These are phyloP conservation scores for Chelonus formosanus DNA, from an alignment of 2,888 invertebrate species.

Conservation along the genomic window DNA sequence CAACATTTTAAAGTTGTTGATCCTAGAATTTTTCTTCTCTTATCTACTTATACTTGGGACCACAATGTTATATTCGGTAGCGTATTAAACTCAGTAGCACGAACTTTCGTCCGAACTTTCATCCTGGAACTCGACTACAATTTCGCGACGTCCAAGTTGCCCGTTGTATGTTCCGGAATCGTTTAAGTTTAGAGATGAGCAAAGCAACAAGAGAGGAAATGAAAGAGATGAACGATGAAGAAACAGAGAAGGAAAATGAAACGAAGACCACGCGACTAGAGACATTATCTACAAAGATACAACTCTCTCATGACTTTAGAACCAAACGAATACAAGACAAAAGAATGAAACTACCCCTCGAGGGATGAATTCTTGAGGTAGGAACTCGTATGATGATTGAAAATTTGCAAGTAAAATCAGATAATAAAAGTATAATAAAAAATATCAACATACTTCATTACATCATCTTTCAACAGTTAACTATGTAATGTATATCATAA, in stretches of 20 bases:
- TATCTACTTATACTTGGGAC: constrained; percentile 3
- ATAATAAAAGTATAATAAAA: constrained; percentile 8
- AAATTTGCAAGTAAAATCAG: constrained; percentile 35
- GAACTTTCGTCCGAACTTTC: constrained; percentile 45
- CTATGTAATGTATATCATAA: too few relatives aligned
- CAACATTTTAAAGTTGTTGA: constrained; percentile 35
- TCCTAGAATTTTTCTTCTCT: constrained; percentile 13
- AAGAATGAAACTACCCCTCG: constrained; percentile 18
- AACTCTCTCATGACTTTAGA: constrained; percentile 10
- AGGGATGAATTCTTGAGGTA: constrained; percentile 11
- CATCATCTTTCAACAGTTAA: too few relatives aligned
- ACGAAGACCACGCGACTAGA: constrained; percentile 23
- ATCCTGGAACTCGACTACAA: constrained; percentile 34
- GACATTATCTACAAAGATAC: constrained; percentile 30
- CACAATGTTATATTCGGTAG: constrained; percentile 20
- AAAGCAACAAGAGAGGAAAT: constrained; percentile 17
- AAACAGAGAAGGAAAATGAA: background rate
- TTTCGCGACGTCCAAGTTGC: constrained; percentile 43
- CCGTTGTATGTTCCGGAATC: constrained; percentile 34
- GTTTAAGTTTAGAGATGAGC: constrained; percentile 38
- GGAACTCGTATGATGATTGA: constrained; percentile 34
- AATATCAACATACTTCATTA: background rate
- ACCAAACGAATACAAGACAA: background rate
- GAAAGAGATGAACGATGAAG: constrained; percentile 25
- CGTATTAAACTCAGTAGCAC: constrained; percentile 52